phyloP scores from a whole-genome alignment of 2,888 invertebrate genomes.

The Synergus laeviventris region DNA sequence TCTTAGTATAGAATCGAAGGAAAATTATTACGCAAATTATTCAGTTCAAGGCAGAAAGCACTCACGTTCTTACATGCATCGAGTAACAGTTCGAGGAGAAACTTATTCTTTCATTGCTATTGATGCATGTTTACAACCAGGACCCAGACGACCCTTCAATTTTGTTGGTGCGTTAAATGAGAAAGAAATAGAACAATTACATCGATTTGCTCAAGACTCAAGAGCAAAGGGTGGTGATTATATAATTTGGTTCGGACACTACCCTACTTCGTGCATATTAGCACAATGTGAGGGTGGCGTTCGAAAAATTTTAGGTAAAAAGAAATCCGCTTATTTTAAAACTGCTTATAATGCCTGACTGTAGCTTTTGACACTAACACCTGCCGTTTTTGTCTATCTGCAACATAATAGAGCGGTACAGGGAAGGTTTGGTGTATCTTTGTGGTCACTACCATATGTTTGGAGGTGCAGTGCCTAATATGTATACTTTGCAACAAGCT shows the following conservation, averaged over 20 bases:
- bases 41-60: conserved; percentile 86
- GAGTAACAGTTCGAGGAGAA: conserved; percentile 78
- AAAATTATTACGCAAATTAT: conserved; percentile 87
- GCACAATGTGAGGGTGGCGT: conserved; percentile 78
- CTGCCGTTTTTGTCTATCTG: too few species aligned
- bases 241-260: conserved; percentile 92
- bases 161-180: conserved; percentile 87
- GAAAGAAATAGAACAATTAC: conserved; percentile 79
- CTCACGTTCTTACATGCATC: conserved; percentile 86
- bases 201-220: conserved; percentile 79
- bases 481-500: conserved; percentile 90
- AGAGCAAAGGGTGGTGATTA: conserved; percentile 78
- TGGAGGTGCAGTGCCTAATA: conserved; percentile 86
- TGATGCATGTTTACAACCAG: conserved; percentile 92
- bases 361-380: too few species aligned
- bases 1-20: conserved; percentile 80
- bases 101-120: conserved; percentile 89
- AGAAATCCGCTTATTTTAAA: background rate
- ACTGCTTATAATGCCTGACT: too few species aligned
- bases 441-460: conserved; percentile 94
- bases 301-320: conserved; percentile 72
- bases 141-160: conserved; percentile 91
- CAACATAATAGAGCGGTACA: conserved; percentile 79
- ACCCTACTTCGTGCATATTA: conserved; percentile 92
- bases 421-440: conserved; percentile 85